Evolutionary conservation across 2,797 vertebrate genomes (phyloP).

Genomic region (Pseudocheirus occidentalis): DNA sequence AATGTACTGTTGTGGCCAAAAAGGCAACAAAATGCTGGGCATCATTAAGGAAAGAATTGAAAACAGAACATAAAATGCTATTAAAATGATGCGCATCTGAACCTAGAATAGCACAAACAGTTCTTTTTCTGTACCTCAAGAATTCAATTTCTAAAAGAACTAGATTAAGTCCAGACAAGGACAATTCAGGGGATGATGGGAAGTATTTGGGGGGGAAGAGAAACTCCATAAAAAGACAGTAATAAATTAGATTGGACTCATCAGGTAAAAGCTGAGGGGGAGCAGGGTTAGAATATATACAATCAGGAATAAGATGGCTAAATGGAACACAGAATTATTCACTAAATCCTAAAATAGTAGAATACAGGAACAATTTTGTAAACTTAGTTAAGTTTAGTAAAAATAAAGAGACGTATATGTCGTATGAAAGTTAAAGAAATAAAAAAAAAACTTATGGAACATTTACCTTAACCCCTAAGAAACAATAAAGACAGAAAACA

Average conservation of each 20-base stretch:
- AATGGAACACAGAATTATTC: background rate
- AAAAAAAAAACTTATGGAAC: background rate
- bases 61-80: slow-evolving; percentile 36
- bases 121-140: background rate
- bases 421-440: background rate
- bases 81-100: slow-evolving; percentile 5
- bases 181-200: background rate
- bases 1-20: slow-evolving; percentile 41
- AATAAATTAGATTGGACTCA: background rate
- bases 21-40: slow-evolving; percentile 28
- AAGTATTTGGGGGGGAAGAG: background rate
- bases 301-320: background rate
- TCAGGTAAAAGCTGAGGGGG: background rate
- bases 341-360: background rate
- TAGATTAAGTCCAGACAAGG: background rate
- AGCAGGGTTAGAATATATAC: background rate
- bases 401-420: background rate
- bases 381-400: background rate
- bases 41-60: slow-evolving; percentile 50
- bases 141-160: background rate
- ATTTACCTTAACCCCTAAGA: background rate
- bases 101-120: slow-evolving; percentile 1
- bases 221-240: background rate
- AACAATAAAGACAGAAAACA: background rate
- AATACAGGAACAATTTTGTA: background rate